These are phyloP conservation scores for Meteorus cinctellus DNA, from an alignment of 2,888 invertebrate species.

Conservation along the genomic window DNA sequence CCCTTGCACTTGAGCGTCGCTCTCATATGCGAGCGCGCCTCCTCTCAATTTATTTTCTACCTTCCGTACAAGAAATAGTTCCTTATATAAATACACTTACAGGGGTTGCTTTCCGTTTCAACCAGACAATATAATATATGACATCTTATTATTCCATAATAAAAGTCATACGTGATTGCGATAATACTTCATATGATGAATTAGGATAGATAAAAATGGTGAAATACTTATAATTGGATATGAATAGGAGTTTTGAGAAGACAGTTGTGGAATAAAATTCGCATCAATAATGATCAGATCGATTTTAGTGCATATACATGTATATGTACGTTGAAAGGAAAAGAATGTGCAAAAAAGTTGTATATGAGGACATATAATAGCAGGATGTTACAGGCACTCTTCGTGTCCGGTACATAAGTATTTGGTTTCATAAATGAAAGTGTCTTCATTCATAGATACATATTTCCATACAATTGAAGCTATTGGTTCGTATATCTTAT, in stretches of 20 bases:
- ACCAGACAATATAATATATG: no score
- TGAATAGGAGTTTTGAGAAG: no score
- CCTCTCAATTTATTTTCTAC: slow-evolving; percentile 36
- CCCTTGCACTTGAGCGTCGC: slow-evolving; percentile 48
- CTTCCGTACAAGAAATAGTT: background rate
- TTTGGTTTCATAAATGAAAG: slow-evolving; percentile 72
- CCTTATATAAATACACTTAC: slow-evolving; percentile 1
- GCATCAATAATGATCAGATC: background rate
- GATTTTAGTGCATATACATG: background rate
- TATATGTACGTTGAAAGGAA: background rate
- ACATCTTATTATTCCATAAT: background rate
- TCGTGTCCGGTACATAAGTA: slow-evolving; percentile 70
- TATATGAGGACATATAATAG: slow-evolving; percentile 69
- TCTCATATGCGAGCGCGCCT: background rate
- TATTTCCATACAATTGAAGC: slow-evolving; percentile 72
- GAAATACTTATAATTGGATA: no score
- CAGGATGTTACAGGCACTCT: slow-evolving; percentile 71
- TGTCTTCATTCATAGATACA: slow-evolving; percentile 73
- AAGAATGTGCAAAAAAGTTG: slow-evolving; percentile 39
- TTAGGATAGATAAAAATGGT: no score
- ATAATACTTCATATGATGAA: no score
- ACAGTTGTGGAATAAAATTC: no score
- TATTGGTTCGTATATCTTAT: slow-evolving; percentile 69
- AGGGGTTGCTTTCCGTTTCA: slow-evolving; percentile 48
- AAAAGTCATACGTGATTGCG: background rate